Conservation (phyloP, 2,888 invertebrate genomes). For the Galerucella pusilla region DNA sequence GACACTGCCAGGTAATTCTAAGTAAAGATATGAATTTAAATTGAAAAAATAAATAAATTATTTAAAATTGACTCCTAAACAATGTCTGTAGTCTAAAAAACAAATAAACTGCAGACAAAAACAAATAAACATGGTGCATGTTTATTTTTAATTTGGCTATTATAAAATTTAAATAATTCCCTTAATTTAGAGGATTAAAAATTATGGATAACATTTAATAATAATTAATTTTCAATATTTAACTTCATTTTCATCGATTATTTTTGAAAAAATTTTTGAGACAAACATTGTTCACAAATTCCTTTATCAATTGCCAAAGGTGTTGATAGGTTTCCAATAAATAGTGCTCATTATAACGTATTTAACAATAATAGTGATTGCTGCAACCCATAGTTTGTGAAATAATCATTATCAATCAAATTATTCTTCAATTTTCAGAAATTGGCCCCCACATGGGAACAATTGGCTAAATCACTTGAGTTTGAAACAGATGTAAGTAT, state of each 20-base stretch:
- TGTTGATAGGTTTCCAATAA: too few species aligned
- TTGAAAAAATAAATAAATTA: background rate
- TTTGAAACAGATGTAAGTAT: slow-evolving; percentile 77
- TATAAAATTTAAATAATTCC: background rate
- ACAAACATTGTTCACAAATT: too few species aligned
- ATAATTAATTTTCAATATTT: too few species aligned
- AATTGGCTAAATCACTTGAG: slow-evolving; percentile 77
- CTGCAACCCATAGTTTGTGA: too few species aligned
- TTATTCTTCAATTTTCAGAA: slow-evolving; percentile 66
- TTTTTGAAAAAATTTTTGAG: too few species aligned
- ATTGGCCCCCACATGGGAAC: slow-evolving; percentile 87
- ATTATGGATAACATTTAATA: background rate
- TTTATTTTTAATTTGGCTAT: background rate
- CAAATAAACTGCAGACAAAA: background rate
- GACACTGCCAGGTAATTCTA: slow-evolving; percentile 79
- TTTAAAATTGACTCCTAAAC: slow-evolving; percentile 5
- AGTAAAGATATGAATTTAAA: background rate
- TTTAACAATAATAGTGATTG: too few species aligned
- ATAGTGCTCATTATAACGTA: too few species aligned
- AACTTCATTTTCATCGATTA: too few species aligned
- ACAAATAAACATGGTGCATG: background rate
- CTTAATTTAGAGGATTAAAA: background rate
- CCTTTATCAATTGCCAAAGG: too few species aligned
- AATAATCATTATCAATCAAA: too few species aligned
- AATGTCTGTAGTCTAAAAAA: background rate